Base-by-base conservation (phyloP, 2,113 vertebrate genomes). In the Arvicanthis niloticus region DNA sequence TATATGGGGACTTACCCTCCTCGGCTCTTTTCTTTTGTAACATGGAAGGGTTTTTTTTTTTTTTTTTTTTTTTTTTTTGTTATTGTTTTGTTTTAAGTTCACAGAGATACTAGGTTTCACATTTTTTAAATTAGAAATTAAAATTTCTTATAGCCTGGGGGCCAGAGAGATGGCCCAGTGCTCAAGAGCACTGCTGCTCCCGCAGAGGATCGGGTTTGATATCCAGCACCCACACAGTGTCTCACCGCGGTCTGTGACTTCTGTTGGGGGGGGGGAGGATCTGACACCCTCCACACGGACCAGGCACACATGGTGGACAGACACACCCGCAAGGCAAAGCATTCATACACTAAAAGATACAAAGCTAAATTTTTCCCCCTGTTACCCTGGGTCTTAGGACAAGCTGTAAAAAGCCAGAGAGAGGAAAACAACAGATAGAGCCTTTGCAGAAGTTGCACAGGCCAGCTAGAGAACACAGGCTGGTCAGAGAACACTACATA, bases 1-100 rank as follows among this genome's bases (percentile, higher is more conserved):
- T 93, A 75, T 90, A 97, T 90, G 37, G 94, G 72, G 26, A 26
- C 22, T 93, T 21, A 4, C 78, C 81, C 13, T 56, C 34, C 42
- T 48, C 34, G 45, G 5, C 80, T 92, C 5, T 90, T 58, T 80
- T 85, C 5, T 88, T 51, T 72, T 90, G n/a, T 92, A 84, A 62
- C 15, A 10, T 48, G 56, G 53, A 72, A 68, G 34, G 7, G n/a
- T 67, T 45, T 5, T 4, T 62, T 21, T 29, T 5, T 2, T 72
- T 51, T 3, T 4, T 60, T 67, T 45, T 5, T 4, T 62, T 21
- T 29, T 5, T 2, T 72, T 51, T 3, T 4, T 60, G 37, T 37
- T 3, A 19, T 5, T 72, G 67, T 5, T 34, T 8, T 37, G 37
- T 60, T 78, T 51, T 84, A 82, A 82, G 80, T 82, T 26, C 37